Conservation (phyloP, 37 sponge, comb jelly and placozoan genomes). For the Halisarca cf. caerulea region DNA sequence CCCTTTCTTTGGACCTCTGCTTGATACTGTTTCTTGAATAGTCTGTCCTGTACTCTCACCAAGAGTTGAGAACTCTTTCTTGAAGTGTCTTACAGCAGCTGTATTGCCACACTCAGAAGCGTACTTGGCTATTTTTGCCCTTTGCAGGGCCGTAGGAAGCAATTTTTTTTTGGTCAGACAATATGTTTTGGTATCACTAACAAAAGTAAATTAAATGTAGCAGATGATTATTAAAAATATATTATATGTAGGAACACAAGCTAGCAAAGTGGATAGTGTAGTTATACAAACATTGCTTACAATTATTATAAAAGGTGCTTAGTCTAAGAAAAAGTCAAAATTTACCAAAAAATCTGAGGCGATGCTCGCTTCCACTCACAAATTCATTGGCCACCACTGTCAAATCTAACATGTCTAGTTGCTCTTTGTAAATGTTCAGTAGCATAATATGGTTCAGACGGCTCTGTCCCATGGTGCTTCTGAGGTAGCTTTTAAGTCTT, state of each 20-base stretch:
- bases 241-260: too few relatives aligned
- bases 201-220: too few relatives aligned
- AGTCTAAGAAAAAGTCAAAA: not conserved
- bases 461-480: constrained; percentile 51
- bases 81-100: not conserved
- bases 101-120: too few relatives aligned
- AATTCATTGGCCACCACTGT: constrained; percentile 57
- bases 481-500: constrained; percentile 48
- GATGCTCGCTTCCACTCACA: constrained; percentile 61
- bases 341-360: constrained; percentile 55
- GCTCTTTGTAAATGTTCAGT: constrained; percentile 61
- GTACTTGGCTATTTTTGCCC: not conserved
- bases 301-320: too few relatives aligned
- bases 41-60: not conserved
- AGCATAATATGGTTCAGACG: constrained; percentile 50
- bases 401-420: constrained; percentile 46
- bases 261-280: too few relatives aligned
- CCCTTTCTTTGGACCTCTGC: not conserved
- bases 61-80: not conserved
- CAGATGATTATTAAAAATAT: too few relatives aligned
- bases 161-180: too few relatives aligned
- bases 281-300: too few relatives aligned
- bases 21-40: constrained; percentile 18
- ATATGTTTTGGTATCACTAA: too few relatives aligned
- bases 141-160: too few relatives aligned